phyloP scores from a whole-genome alignment of 2,113 vertebrate genomes.

The Eubucco bourcierii region DNA sequence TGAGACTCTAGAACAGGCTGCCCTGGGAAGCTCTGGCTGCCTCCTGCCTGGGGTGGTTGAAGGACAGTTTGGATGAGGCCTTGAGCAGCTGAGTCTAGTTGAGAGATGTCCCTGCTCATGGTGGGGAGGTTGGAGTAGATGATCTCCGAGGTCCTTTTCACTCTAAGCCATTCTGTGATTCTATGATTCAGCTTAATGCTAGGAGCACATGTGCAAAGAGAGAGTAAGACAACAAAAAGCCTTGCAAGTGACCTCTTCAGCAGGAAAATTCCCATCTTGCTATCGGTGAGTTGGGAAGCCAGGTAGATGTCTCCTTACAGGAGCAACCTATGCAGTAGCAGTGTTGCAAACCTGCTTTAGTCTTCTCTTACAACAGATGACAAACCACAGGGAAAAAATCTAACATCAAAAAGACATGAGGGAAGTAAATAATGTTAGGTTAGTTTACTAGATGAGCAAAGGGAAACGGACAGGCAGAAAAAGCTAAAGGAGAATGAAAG shows the following conservation, averaged over 20 bases:
- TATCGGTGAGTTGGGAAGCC: background rate
- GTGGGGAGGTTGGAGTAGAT: too few species aligned
- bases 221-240: background rate
- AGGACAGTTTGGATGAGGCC: too few species aligned
- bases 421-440: background rate
- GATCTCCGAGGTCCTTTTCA: too few species aligned
- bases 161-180: too few species aligned
- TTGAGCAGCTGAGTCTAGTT: too few species aligned
- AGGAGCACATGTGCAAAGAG: background rate
- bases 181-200: background rate
- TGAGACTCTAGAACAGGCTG: too few species aligned
- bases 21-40: too few species aligned
- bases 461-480: slow-evolving; percentile 30
- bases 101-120: too few species aligned
- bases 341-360: background rate
- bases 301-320: background rate
- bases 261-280: background rate
- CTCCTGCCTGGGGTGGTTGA: too few species aligned
- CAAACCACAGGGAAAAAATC: background rate
- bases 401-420: background rate
- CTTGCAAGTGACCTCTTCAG: background rate
- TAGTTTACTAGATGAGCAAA: background rate
- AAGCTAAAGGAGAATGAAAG: slow-evolving; percentile 18
- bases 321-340: background rate
- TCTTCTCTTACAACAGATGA: slow-evolving; percentile 22